These are phyloP conservation scores for Amphipyra tragopoginis DNA, from an alignment of 2,888 invertebrate genomes.

Conservation along the genomic window DNA sequence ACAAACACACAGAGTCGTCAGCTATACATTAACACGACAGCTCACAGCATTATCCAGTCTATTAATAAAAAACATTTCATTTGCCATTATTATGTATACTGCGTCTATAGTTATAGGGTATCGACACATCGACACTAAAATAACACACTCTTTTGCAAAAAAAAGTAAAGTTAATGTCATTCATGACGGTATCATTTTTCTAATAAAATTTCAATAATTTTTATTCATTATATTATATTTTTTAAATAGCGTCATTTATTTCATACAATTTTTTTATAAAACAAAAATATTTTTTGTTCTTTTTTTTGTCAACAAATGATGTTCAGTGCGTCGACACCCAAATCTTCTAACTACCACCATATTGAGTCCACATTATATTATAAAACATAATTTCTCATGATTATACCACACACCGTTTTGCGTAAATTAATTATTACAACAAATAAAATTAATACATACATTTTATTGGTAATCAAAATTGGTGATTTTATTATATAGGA, in stretches of 20 bases:
- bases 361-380: conserved; percentile 42
- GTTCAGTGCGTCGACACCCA: conserved; percentile 50
- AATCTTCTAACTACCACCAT: conserved; percentile 51
- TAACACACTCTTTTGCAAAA: conserved; percentile 26
- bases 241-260: conserved; percentile 39
- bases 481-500: conserved; percentile 41
- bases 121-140: conserved; percentile 49
- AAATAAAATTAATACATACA: conserved; percentile 48
- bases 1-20: conserved; percentile 49
- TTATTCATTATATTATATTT: conserved; percentile 32
- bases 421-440: conserved; percentile 40
- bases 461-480: conserved; percentile 51
- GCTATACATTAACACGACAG: conserved; percentile 55
- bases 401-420: conserved; percentile 52
- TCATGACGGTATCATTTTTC: conserved; percentile 14
- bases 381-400: conserved; percentile 46
- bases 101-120: conserved; percentile 36
- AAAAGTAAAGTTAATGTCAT: conserved; percentile 7
- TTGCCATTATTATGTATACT: conserved; percentile 54
- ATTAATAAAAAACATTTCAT: conserved; percentile 62
- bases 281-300: conserved; percentile 7
- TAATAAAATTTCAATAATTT: conserved; percentile 28
- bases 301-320: conserved; percentile 19
- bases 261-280: conserved; percentile 13
- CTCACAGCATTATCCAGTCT: conserved; percentile 71